phyloP scores from a whole-genome alignment of 2,888 invertebrate species.

The Cerastis leucographa region DNA sequence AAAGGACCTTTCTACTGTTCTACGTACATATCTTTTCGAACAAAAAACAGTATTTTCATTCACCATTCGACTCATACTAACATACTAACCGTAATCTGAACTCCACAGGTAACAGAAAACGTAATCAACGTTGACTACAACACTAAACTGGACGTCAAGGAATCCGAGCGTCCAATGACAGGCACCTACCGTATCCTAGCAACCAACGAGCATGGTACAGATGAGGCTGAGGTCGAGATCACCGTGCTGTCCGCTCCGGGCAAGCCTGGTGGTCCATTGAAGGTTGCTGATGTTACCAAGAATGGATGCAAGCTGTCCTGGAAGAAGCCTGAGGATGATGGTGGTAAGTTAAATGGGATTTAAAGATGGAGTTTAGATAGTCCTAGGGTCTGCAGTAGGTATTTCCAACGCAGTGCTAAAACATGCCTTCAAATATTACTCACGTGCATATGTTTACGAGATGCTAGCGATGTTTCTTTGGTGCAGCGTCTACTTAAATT shows the following conservation, averaged over 20 bases:
- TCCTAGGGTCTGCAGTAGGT: not conserved
- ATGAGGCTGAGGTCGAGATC: slow-evolving; percentile 98
- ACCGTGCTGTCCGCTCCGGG: slow-evolving; percentile 96
- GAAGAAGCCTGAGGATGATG: slow-evolving; percentile 98
- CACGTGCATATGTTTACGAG: too few relatives aligned
- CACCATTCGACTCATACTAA: not conserved
- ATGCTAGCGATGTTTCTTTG: not conserved
- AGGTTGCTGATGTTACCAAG: slow-evolving; percentile 97
- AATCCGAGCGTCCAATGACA: slow-evolving; percentile 95
- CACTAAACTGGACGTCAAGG: slow-evolving; percentile 95
- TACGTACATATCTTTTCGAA: too few relatives aligned
- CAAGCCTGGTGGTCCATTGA: slow-evolving; percentile 96
- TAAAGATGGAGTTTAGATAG: too few relatives aligned
- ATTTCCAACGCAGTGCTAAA: not conserved
- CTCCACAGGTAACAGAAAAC: slow-evolving; percentile 91
- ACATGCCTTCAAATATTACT: too few relatives aligned
- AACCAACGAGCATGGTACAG: slow-evolving; percentile 97
- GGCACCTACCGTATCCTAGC: slow-evolving; percentile 97
- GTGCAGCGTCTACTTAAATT: too few relatives aligned
- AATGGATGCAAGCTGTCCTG: slow-evolving; percentile 97
- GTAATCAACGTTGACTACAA: slow-evolving; percentile 97
- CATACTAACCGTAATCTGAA: not conserved
- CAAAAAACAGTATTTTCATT: too few relatives aligned
- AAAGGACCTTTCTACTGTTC: too few relatives aligned
- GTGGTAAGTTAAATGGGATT: slow-evolving; percentile 90